These are phyloP conservation scores for Smutsia gigantea DNA, from an alignment of 2,797 vertebrate genomes.

Conservation along the genomic window DNA sequence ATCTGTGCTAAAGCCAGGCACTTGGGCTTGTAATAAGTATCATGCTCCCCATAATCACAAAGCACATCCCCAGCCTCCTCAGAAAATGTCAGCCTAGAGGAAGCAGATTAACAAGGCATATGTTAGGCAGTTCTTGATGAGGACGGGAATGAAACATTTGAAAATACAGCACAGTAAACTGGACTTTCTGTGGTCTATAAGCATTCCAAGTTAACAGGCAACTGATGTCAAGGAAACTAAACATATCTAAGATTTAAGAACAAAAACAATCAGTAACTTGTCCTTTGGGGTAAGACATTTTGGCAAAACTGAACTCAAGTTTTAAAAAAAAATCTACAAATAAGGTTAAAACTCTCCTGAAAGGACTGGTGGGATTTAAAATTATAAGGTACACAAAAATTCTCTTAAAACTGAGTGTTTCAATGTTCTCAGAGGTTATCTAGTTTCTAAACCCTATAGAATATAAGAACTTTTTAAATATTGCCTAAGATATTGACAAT, in stretches of 20 bases:
- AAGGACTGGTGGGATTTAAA: constrained; percentile 16
- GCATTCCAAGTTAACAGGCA: constrained; percentile 28
- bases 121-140: not conserved
- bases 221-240: constrained; percentile 49
- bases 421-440: not conserved
- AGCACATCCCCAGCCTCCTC: constrained; percentile 89
- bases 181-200: constrained; percentile 31
- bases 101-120: constrained; percentile 36
- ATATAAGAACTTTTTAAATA: not conserved
- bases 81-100: constrained; percentile 86
- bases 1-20: constrained; percentile 87
- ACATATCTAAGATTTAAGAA: constrained; percentile 43
- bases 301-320: not conserved
- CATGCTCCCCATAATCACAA: constrained; percentile 84
- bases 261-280: not conserved
- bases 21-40: constrained; percentile 73
- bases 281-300: constrained; percentile 22
- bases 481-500: not conserved
- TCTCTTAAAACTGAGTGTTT: not conserved
- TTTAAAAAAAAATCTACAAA: constrained; percentile 10
- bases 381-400: constrained; percentile 29
- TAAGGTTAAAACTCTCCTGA: constrained; percentile 37
- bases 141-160: not conserved
- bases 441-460: not conserved
- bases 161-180: constrained; percentile 41